Base-by-base conservation (phyloP, 53 echinoderm and acorn worm genomes). In the Henricia sp. region DNA sequence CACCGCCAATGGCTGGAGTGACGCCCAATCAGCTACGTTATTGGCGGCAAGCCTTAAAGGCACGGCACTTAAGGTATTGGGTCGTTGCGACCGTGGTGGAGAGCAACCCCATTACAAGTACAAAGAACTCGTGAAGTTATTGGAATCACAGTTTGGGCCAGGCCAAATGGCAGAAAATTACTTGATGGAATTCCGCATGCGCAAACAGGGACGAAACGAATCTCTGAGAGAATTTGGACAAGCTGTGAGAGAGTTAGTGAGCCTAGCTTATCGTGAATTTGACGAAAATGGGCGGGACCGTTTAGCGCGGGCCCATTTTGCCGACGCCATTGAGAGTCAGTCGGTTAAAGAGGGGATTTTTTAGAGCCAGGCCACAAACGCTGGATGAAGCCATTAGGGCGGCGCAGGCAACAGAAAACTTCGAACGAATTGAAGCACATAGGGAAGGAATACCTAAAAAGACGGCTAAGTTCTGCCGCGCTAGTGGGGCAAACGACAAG, bases 321-420 rank as follows among this genome's bases (percentile, higher is more conserved):
- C 68, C 2, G 86, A 91, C 40, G 84, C 91, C 1, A 67, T 91
- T 9, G 75, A 50, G 35, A 70, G 72, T 29, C 72, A 73, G 16
- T 71, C 71, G 6, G 60, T 91, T 0, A 50, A 82, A 26, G 74
- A 80, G 40, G 83, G 74, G 1, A 82, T 86, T 42, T 77, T 83
- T 73, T 29, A 56, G 71, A 55, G 59, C 87, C 2, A 41, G 73
- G 38, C 87, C 91, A 1, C 42, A 41, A 34, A 83, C 83, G 8
- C 63, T 91, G 8, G 91, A 82, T 67, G 70, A 86, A 72, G 83
- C 87, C 1, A 44, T 91, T 11, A 63, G 53, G 33, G 87, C 86
- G 28, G 75, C 91, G 11, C n/a, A 83, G 36, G 91, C 87, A 6
- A 91, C 83, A 35, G 91, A 86, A 69, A 83, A 86, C 6, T 80